These are phyloP conservation scores for Chloroceryle aenea DNA, from an alignment of 2,113 vertebrate species.

Conservation along the genomic window DNA sequence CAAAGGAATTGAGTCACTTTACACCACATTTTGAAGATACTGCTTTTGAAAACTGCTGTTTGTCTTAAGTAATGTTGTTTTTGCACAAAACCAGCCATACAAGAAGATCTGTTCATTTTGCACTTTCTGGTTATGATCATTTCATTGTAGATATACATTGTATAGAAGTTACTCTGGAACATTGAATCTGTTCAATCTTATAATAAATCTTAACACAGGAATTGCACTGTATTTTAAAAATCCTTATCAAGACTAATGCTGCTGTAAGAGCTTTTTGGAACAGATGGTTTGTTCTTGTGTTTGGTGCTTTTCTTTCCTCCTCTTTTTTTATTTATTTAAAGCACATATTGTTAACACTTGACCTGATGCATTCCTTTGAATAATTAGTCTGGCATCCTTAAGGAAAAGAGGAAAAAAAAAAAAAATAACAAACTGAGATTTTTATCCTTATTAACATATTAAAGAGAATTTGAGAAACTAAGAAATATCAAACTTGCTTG, in stretches of 20 bases:
- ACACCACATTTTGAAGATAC: not conserved
- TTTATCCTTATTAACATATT: conserved; percentile 55
- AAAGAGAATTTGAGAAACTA: conserved; percentile 48
- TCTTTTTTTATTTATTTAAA: conserved; percentile 10
- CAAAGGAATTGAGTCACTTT: not conserved
- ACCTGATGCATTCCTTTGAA: conserved; percentile 69
- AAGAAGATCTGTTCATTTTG: not conserved
- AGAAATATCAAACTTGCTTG: conserved; percentile 34
- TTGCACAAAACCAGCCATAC: not conserved
- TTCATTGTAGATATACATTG: not conserved
- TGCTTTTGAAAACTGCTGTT: not conserved
- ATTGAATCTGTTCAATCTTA: not conserved
- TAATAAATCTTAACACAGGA: conserved; percentile 8
- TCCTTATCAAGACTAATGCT: not conserved
- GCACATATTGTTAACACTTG: conserved; percentile 78
- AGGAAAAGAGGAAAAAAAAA: not conserved
- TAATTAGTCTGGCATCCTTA: conserved; percentile 65
- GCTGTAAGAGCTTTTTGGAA: conserved; percentile 60
- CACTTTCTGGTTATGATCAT: not conserved
- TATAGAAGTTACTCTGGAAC: not conserved
- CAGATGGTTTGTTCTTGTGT: conserved; percentile 77
- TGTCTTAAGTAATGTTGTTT: not conserved
- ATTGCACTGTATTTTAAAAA: not conserved
- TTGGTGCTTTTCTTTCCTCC: not conserved
- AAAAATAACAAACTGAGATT: not conserved